These are phyloP conservation scores for Molanna angustata DNA, from an alignment of 2,888 invertebrate genomes.

Conservation along the genomic window DNA sequence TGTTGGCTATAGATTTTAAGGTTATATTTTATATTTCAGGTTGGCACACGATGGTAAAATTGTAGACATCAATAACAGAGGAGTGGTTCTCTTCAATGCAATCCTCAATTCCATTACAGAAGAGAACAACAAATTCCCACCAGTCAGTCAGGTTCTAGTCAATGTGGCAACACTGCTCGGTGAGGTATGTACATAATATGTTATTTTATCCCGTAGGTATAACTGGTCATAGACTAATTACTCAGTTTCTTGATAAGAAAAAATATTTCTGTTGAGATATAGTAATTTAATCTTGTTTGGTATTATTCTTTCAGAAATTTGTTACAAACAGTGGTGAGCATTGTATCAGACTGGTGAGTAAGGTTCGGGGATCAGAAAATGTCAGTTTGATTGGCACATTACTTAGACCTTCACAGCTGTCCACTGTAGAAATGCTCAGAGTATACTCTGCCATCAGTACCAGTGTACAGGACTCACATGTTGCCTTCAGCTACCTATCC, in stretches of 20 bases:
- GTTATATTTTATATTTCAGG: slow-evolving; percentile 12
- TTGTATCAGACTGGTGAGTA: slow-evolving; percentile 21
- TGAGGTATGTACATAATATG: slow-evolving; percentile 18
- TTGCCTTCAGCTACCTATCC: slow-evolving; percentile 31
- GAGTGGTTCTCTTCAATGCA: slow-evolving; percentile 22
- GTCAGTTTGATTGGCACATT: slow-evolving; percentile 25
- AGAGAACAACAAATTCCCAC: slow-evolving; percentile 23
- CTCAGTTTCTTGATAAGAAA: too few relatives aligned
- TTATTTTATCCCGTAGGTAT: neutral
- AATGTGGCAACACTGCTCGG: slow-evolving; percentile 28
- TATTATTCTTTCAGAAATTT: slow-evolving; percentile 24
- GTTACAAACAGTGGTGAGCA: slow-evolving; percentile 24
- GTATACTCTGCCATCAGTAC: slow-evolving; percentile 27
- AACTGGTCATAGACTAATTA: neutral
- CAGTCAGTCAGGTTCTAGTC: slow-evolving; percentile 25
- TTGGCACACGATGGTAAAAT: slow-evolving; percentile 23
- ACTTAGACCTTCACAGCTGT: slow-evolving; percentile 27
- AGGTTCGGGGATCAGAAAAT: slow-evolving; percentile 11
- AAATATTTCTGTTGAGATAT: too few relatives aligned
- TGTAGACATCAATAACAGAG: slow-evolving; percentile 14
- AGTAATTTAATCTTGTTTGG: too few relatives aligned
- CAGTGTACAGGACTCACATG: slow-evolving; percentile 23
- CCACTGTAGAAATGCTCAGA: slow-evolving; percentile 28
- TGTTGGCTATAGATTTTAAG: neutral
- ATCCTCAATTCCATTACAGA: slow-evolving; percentile 24